Conservation (phyloP, 2,888 invertebrate genomes). For the Synanthedon tipuliformis region DNA sequence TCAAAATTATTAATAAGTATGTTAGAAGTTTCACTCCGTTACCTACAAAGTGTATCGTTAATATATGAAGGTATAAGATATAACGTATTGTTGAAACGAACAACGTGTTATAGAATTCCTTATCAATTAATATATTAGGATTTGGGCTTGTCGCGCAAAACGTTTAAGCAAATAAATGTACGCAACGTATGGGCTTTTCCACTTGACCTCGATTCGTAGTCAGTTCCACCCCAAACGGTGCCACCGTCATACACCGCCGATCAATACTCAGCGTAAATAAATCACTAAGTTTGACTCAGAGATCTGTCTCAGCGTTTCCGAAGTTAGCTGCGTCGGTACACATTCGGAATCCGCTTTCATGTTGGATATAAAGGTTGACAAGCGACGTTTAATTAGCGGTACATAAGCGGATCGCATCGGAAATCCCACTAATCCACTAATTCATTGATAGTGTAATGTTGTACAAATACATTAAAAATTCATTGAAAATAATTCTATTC, state of each 20-base stretch:
- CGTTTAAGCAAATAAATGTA: constrained; percentile 30
- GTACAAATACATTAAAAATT: not conserved
- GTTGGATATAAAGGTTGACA: constrained; percentile 51
- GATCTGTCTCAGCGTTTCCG: constrained; percentile 6
- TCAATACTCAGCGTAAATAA: constrained; percentile 62
- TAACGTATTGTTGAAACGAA: not conserved
- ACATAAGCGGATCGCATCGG: constrained; percentile 39
- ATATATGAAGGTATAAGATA: not conserved
- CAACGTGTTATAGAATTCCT: not conserved
- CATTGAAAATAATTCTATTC: too few species aligned
- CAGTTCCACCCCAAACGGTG: constrained; percentile 37
- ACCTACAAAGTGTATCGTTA: too few species aligned
- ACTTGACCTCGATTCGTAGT: constrained; percentile 53
- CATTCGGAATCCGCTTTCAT: constrained; percentile 32
- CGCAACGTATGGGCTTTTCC: constrained; percentile 32
- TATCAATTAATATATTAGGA: not conserved
- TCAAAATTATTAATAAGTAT: too few species aligned
- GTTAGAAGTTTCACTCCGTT: too few species aligned
- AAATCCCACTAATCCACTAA: constrained; percentile 42
- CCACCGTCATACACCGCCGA: constrained; percentile 43
- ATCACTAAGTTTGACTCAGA: constrained; percentile 47
- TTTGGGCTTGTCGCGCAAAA: constrained; percentile 18
- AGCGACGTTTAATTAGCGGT: constrained; percentile 46
- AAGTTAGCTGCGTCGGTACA: not conserved
- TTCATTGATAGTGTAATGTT: constrained; percentile 19